These are phyloP conservation scores for Coluber constrictor DNA, from an alignment of 2,797 vertebrate species.

Conservation along the genomic window DNA sequence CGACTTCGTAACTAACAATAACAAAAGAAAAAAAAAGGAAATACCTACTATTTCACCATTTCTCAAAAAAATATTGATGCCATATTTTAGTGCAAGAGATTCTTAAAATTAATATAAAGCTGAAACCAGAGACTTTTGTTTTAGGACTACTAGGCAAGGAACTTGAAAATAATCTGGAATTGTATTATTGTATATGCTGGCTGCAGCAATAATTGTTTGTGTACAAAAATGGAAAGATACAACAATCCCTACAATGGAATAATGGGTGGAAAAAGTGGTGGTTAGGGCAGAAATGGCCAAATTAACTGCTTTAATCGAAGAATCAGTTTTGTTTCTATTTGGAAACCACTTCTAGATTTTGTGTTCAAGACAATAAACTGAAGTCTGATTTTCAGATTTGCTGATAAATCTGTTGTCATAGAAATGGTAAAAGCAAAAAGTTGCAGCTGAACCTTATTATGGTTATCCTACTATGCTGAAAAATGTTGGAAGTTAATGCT, in stretches of 20 bases:
- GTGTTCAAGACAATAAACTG: not conserved
- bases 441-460: not conserved
- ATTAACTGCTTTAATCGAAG: not conserved
- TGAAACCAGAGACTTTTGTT: not conserved
- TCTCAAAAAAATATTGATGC: not conserved
- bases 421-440: not conserved
- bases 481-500: not conserved
- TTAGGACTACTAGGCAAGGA: not conserved
- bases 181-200: not conserved
- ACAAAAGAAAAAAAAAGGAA: not conserved
- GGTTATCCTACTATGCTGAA: not conserved
- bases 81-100: not conserved
- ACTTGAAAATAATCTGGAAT: not conserved
- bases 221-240: not conserved
- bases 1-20: too few species aligned
- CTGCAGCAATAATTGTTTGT: not conserved
- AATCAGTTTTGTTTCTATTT: not conserved
- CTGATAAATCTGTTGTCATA: not conserved
- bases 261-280: not conserved
- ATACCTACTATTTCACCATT: not conserved
- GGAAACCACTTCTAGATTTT: not conserved
- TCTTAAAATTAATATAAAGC: not conserved
- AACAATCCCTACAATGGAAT: not conserved
- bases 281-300: not conserved
- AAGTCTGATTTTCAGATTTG: not conserved